These are phyloP conservation scores for Muscicapa adusta DNA, from an alignment of 2,113 vertebrate species.

Conservation along the genomic window DNA sequence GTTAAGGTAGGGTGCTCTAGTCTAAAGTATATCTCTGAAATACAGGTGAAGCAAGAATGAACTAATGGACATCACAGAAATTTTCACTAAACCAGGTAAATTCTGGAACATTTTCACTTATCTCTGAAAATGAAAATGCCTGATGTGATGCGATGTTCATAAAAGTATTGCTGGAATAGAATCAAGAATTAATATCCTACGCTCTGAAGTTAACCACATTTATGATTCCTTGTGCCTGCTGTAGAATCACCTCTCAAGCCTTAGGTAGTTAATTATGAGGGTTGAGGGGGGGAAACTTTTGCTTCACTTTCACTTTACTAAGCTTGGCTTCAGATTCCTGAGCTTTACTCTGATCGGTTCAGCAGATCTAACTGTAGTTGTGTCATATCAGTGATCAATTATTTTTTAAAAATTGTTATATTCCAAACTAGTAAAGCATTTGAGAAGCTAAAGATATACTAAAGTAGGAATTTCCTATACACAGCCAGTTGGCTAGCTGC, in stretches of 20 bases:
- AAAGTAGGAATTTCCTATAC: not conserved
- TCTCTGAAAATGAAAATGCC: not conserved
- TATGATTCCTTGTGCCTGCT: not conserved
- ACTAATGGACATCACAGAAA: not conserved
- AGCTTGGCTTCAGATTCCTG: not conserved
- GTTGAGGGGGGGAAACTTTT: not conserved
- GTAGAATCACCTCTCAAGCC: not conserved
- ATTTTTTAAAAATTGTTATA: not conserved
- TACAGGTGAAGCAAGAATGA: not conserved
- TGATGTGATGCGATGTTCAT: not conserved
- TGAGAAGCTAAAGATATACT: not conserved
- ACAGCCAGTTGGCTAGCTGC: not conserved
- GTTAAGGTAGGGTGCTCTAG: not conserved
- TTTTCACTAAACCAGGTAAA: not conserved
- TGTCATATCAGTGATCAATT: not conserved
- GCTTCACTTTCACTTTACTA: not conserved
- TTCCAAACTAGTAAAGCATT: not conserved
- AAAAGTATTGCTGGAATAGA: not conserved
- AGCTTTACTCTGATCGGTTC: not conserved
- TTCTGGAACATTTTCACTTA: not conserved
- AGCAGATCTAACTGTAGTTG: not conserved
- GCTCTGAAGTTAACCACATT: not conserved
- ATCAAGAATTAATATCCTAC: not conserved
- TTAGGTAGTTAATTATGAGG: not conserved
- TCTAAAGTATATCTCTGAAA: not conserved